Conservation (phyloP, 1,140 invertebrate genomes). For the Cecropterus lyciades region DNA sequence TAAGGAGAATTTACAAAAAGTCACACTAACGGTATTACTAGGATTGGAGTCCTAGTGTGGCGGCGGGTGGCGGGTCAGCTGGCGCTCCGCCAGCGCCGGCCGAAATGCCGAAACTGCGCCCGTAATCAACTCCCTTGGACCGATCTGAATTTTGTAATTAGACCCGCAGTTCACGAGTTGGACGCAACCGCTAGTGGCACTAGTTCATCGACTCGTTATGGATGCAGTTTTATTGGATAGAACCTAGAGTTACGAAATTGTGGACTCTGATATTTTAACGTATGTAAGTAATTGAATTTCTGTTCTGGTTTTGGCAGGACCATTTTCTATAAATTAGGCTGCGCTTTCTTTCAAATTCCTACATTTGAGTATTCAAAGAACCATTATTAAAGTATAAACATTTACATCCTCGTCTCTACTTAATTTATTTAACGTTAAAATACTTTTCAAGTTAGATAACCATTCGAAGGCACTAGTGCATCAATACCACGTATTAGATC, state of each 20-base stretch:
- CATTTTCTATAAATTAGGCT: too few species aligned
- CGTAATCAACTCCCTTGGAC: constrained; percentile 49
- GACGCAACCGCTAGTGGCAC: constrained; percentile 4
- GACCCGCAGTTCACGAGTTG: constrained; percentile 23
- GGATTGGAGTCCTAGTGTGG: constrained; percentile 3
- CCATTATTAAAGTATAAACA: too few species aligned
- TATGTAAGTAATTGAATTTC: too few species aligned
- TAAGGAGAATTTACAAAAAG: constrained; percentile 1
- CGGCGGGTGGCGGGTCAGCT: constrained; percentile 24
- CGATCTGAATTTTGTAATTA: constrained; percentile 57
- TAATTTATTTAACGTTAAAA: background rate
- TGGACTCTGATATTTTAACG: too few species aligned
- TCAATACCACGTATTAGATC: constrained; percentile 2
- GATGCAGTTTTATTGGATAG: constrained; percentile 7
- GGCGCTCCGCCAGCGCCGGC: constrained; percentile 35
- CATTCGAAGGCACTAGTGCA: background rate
- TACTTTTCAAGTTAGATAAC: background rate
- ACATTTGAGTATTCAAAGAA: too few species aligned
- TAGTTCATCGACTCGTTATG: constrained; percentile 1
- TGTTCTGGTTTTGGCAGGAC: too few species aligned
- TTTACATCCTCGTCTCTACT: background rate
- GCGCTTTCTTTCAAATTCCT: too few species aligned
- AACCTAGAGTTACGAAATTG: background rate
- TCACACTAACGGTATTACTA: constrained; percentile 4
- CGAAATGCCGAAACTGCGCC: constrained; percentile 36